These are phyloP conservation scores for Mesorhabditis spiculigera DNA, from an alignment of 2,888 invertebrate genomes.

Conservation along the genomic window DNA sequence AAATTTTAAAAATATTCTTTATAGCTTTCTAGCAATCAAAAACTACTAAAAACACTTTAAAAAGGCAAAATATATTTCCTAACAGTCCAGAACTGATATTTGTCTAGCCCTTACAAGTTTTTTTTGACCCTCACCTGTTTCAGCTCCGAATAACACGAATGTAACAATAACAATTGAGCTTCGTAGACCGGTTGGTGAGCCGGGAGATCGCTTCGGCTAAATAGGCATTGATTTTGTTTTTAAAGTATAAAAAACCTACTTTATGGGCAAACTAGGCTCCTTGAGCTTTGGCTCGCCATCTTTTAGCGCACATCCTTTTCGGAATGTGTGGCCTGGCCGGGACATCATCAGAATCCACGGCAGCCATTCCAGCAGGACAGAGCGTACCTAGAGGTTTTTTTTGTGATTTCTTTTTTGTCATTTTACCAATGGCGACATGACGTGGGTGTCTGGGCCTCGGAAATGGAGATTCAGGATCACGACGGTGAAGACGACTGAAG, in stretches of 20 bases:
- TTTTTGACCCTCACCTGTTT: conserved; percentile 23
- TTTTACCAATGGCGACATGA: conserved; percentile 41
- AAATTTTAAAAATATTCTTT: not conserved
- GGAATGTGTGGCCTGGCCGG: conserved; percentile 44
- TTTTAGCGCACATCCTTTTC: conserved; percentile 4
- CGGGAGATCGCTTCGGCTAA: conserved; percentile 19
- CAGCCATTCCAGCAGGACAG: conserved; percentile 48
- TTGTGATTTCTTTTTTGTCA: not conserved
- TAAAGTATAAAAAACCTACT: not conserved
- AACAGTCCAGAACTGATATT: too few species aligned
- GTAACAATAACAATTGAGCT: conserved; percentile 42
- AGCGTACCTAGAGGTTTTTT: conserved; percentile 18
- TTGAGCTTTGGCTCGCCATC: not conserved
- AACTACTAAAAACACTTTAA: not conserved
- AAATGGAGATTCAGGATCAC: conserved; percentile 53
- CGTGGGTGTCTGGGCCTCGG: conserved; percentile 47
- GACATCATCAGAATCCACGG: conserved; percentile 53
- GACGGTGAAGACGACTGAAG: conserved; percentile 54
- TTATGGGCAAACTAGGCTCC: not conserved
- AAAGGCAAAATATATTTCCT: too few species aligned
- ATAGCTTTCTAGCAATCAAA: not conserved
- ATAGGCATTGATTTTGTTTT: not conserved
- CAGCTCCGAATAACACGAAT: conserved; percentile 43
- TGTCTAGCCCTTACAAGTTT: not conserved
- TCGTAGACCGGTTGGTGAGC: conserved; percentile 42